A percentile compares a stretch with the other conserved stretches of the same genome.
These are phyloP conservation scores for Baryphthengus martii DNA, from an alignment of 2,113 vertebrate genomes.

Conservation along the genomic window DNA sequence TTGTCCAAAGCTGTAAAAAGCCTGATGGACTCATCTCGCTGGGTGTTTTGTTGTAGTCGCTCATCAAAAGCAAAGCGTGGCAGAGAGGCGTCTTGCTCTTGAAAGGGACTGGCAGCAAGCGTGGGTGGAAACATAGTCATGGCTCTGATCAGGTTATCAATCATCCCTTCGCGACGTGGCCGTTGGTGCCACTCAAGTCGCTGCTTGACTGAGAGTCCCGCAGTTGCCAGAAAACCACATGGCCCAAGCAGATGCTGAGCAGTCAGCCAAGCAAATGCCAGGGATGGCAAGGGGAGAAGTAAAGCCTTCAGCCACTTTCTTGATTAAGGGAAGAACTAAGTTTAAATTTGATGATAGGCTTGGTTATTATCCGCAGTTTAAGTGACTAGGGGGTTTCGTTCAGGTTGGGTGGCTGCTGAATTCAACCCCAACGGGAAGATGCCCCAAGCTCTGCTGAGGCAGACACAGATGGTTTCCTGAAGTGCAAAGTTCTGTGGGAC, in stretches of 20 bases:
- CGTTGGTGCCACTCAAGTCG: background rate
- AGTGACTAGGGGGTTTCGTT: accelerated
- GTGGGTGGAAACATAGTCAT: background rate
- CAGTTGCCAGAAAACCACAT: background rate
- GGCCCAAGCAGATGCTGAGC: constrained; percentile 23
- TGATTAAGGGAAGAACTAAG: background rate
- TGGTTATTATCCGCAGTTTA: background rate
- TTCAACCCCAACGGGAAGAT: background rate
- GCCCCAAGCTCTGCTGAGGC: background rate
- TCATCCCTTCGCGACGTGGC: background rate
- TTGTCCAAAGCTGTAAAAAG: background rate
- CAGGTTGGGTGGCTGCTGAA: accelerated
- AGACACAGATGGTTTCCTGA: background rate
- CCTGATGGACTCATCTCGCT: background rate
- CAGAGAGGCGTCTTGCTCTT: background rate
- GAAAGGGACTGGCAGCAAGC: background rate
- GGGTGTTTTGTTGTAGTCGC: background rate
- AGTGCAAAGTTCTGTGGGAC: background rate
- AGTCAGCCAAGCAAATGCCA: background rate
- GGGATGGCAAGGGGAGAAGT: accelerated
- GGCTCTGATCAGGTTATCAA: background rate
- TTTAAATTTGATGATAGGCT: background rate
- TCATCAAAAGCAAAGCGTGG: background rate
- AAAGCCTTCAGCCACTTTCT: background rate
- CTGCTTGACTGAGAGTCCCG: background rate